Evolutionary conservation across 2,888 invertebrate genomes (phyloP).

Genomic region (Escarpia spicata): DNA sequence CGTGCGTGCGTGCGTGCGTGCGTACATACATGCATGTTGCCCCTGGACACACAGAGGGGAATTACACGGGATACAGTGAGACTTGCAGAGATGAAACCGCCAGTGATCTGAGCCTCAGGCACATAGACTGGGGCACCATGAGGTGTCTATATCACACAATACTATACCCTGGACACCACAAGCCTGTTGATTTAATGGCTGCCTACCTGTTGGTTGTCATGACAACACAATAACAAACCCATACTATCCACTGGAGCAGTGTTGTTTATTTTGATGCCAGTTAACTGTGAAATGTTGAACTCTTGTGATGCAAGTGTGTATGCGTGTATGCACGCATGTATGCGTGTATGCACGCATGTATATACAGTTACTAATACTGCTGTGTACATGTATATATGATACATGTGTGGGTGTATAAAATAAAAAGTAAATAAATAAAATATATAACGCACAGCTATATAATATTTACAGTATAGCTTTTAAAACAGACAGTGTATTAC

Average conservation of each 20-base stretch:
- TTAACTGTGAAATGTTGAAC: background rate
- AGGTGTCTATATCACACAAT: background rate
- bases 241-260: background rate
- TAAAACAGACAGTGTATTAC: background rate
- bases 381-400: too few species aligned
- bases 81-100: too few species aligned
- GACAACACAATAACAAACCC: background rate
- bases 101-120: background rate
- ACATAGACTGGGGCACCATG: background rate
- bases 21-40: too few species aligned
- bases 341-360: too few species aligned
- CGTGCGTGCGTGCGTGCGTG: too few species aligned
- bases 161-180: background rate
- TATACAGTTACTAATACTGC: too few species aligned
- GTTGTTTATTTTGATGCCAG: background rate
- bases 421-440: background rate
- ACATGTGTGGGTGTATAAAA: too few species aligned
- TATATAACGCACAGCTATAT: background rate
- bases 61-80: too few species aligned
- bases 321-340: too few species aligned
- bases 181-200: background rate
- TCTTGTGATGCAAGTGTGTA: background rate
- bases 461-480: background rate
- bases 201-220: background rate
- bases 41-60: too few species aligned